Evolutionary conservation across 2,113 vertebrate genomes (phyloP), one percentile per base, ranked within the genome.

Genomic region (Elephantulus edwardii): DNA sequence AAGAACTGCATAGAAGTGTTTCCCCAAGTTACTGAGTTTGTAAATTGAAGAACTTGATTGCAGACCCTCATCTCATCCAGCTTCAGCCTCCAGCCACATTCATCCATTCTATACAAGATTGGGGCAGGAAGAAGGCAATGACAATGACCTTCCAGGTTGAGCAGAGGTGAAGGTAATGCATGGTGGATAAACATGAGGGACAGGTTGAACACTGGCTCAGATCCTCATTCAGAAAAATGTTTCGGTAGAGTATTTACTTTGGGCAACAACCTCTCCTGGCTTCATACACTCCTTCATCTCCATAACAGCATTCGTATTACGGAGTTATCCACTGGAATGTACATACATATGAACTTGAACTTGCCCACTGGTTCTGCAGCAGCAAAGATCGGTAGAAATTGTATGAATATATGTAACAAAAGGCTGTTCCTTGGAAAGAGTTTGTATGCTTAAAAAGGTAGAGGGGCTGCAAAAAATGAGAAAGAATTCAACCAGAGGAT

Each of bases 141-240:
- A 19, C 20, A 1, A 5, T 13, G 40, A 14, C 44, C 7, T 42
- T 76, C 26, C 44, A 44, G 5, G 8, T 0, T 11, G 14, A 72
- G 13, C 24, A 81, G 48, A 33, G 62, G 85, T 7, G 22, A 28
- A 48, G 11, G 38, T 16, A 71, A 28, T 13, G 2, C 6, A 3
- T 5, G 10, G 3, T 26, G 3, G 19, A 20, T 4, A 3, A 5
- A 1, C 1, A 4, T 3, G 6, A 70, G 19, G 14, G 48, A 8
- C 14, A 76, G 54, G 9, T 3, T 10, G 24, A 5, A 19, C 44
- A 33, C 3, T 1, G 74, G 9, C 20, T 74, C 4, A 1, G 35
- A 24, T 10, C 5, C 5, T 12, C 30, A 66, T 38, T 10, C 48
- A 30, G 40, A 78, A 50, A 62, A 72, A 13, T 48, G 66, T 4